These are phyloP conservation scores for Clarias platycephalus DNA, from an alignment of 2,797 vertebrate species.

Conservation along the genomic window DNA sequence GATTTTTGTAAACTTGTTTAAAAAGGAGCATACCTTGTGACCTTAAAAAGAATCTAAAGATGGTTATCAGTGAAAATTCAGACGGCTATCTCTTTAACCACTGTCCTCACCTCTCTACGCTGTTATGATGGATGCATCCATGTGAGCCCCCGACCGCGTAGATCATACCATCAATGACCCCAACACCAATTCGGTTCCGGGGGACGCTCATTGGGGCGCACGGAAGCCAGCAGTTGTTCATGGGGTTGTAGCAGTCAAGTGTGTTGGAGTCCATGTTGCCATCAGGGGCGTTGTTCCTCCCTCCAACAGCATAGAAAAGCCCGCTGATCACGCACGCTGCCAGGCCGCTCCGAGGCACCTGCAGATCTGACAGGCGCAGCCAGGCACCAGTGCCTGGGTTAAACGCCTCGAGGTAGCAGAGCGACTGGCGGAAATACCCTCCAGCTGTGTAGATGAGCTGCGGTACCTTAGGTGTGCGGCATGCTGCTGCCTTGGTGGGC, in stretches of 20 bases:
- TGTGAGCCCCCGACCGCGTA: constrained; percentile 93
- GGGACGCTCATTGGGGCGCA: constrained; percentile 91
- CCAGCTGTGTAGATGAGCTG: constrained; percentile 92
- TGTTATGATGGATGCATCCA: constrained; percentile 90
- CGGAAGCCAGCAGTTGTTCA: constrained; percentile 91
- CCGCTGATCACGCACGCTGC: constrained; percentile 90
- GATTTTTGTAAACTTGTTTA: too few species aligned
- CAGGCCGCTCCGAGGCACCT: constrained; percentile 87
- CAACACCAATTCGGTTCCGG: constrained; percentile 89
- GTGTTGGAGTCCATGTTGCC: constrained; percentile 91
- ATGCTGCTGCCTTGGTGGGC: constrained; percentile 76
- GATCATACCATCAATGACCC: constrained; percentile 90
- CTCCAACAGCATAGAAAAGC: constrained; percentile 89
- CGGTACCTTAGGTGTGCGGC: constrained; percentile 84
- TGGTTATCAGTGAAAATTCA: not conserved
- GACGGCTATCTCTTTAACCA: not conserved
- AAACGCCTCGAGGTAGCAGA: constrained; percentile 88
- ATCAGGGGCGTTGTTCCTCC: constrained; percentile 89
- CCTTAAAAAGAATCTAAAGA: not conserved
- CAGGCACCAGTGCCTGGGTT: constrained; percentile 80
- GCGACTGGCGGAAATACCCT: constrained; percentile 87
- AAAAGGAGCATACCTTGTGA: too few species aligned
- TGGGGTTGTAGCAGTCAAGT: constrained; percentile 92
- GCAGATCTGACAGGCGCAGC: constrained; percentile 83
- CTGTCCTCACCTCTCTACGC: constrained; percentile 84